Evolutionary conservation across 1,140 invertebrate genomes (phyloP), one percentile per base, ranked within the genome.

Genomic region (Sycobia sp.): DNA sequence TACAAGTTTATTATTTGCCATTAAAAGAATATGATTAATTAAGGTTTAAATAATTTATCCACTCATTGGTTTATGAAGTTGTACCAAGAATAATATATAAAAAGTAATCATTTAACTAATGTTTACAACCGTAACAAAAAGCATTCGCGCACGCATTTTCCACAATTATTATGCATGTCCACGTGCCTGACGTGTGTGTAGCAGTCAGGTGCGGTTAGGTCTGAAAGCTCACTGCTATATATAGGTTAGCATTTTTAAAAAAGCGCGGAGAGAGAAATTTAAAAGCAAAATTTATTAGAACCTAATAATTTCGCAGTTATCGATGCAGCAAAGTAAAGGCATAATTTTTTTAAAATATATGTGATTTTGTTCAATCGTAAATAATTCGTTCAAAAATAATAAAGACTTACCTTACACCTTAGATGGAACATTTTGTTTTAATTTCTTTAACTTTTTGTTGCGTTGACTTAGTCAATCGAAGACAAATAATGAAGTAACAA

Each of bases 381-480:
- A n/a, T n/a, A n/a, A n/a, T n/a, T n/a, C n/a, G n/a, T n/a, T n/a
- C n/a, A n/a, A n/a, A n/a, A n/a, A 41, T 4, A 11, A 25, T 14
- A 46, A 43, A 36, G 38, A 68, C 68, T 43, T 71, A 76, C 77
- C 72, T 79, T 77, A 22, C 65, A 68, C 25, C 74, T 70, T 11
- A 73, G 27, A 4, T 77, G 74, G 62, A 79, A 72, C 77, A 79
- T 79, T 44, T 55, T 76, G 58, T 51, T 25, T 0, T 32, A 18
- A 9, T 34, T 10, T 53, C 13, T 41, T 20, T 25, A 16, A 29
- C 2, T 8, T 27, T 43, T 50, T 22, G 11, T 23, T 38, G 38
- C 4, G 7, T 32, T 14, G 10, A 4, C 27, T n/a, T n/a, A n/a
- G n/a, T n/a, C n/a, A n/a, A n/a, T n/a, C n/a, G n/a, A n/a, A n/a